Evolutionary conservation across 2,888 invertebrate species (phyloP).

Genomic region (Ecdyonurus torrentis): DNA sequence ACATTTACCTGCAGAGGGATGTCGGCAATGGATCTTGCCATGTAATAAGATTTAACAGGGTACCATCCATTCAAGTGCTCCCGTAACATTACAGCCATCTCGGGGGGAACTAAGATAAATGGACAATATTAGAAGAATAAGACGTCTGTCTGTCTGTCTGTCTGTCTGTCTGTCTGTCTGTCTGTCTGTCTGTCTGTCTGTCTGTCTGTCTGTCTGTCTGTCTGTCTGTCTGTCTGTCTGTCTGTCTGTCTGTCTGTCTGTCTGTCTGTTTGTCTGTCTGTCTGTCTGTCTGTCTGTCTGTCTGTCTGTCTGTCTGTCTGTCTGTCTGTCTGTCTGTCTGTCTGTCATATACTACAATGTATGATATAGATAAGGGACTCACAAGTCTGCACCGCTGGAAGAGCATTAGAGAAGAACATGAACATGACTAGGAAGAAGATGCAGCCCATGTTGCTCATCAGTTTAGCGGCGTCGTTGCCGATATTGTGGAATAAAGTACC

Average conservation of each 20-base stretch:
- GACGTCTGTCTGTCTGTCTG: conserved; percentile 1
- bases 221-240: no score
- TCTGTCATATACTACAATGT: no score
- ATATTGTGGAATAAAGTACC: conserved; percentile 39
- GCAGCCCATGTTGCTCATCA: conserved; percentile 37
- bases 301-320: no score
- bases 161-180: conserved; percentile 4
- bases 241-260: no score
- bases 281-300: no score
- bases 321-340: no score
- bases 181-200: conserved; percentile 8
- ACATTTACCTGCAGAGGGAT: conserved; percentile 56
- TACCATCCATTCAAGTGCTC: conserved; percentile 70
- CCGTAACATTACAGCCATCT: conserved; percentile 51
- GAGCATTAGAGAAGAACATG: conserved; percentile 41
- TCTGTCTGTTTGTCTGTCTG: no score
- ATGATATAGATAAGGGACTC: conserved; percentile 28
- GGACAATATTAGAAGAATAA: conserved; percentile 19
- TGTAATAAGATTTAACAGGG: conserved; percentile 48
- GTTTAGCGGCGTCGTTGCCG: conserved; percentile 35
- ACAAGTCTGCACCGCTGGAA: conserved; percentile 46
- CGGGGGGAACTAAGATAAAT: conserved; percentile 56
- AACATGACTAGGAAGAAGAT: conserved; percentile 42
- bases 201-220: no score
- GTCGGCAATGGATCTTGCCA: conserved; percentile 57